phyloP scores from a whole-genome alignment of 1,140 invertebrate genomes.

The Drosophila kepulauana region DNA sequence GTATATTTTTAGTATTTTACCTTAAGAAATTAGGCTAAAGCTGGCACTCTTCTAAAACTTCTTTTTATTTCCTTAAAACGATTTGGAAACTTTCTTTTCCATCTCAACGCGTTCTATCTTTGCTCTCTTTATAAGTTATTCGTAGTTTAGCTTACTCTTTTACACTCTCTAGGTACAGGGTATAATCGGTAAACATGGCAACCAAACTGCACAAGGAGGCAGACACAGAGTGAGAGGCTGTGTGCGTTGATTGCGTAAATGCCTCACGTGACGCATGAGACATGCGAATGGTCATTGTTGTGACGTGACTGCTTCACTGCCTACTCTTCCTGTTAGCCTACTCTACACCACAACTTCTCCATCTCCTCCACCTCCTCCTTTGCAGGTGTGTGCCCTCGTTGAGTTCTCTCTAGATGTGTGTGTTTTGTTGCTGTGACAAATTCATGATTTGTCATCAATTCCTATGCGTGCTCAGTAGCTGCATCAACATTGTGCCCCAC shows the following conservation, averaged over 20 bases:
- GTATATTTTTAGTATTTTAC: too few relatives aligned
- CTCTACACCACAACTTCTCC: not conserved
- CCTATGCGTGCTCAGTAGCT: constrained; percentile 45
- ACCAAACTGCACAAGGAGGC: constrained; percentile 18
- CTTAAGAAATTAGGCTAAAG: too few relatives aligned
- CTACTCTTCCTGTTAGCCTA: constrained; percentile 16
- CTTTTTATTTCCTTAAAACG: too few relatives aligned
- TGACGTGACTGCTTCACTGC: constrained; percentile 16
- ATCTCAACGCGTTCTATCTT: not conserved
- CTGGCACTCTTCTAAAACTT: too few relatives aligned
- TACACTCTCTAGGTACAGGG: not conserved
- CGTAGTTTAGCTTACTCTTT: not conserved
- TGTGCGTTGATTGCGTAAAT: constrained; percentile 49
- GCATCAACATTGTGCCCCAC: not conserved
- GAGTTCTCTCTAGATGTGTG: constrained; percentile 8
- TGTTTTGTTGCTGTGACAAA: constrained; percentile 59
- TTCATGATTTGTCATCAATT: constrained; percentile 75
- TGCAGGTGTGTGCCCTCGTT: constrained; percentile 22
- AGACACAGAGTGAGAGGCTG: not conserved
- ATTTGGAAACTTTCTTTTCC: not conserved
- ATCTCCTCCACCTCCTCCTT: not conserved
- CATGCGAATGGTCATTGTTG: constrained; percentile 42
- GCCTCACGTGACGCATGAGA: constrained; percentile 52
- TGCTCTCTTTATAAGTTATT: not conserved
- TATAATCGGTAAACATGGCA: constrained; percentile 20